A percentile compares a stretch with the other conserved stretches of the same genome.
These are phyloP conservation scores for Leptobrachium leishanense DNA, from an alignment of 2,113 vertebrate species.

Conservation along the genomic window DNA sequence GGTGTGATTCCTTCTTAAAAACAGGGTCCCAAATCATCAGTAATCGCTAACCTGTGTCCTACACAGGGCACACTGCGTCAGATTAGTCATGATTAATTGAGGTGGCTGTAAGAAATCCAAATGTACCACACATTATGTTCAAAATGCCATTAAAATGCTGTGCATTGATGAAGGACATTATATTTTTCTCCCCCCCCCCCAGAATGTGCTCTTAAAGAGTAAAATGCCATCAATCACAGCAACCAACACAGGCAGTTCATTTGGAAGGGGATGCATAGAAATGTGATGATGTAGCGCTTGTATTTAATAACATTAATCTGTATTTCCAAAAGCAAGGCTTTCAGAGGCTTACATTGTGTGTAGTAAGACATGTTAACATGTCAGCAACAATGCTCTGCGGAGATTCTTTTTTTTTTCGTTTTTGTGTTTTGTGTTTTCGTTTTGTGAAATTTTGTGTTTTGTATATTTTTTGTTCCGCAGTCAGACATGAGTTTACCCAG, in stretches of 20 bases:
- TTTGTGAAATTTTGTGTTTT: constrained; percentile 25
- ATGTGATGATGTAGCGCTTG: constrained; percentile 13
- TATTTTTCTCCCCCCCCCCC: too few species aligned
- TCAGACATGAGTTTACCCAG: neutral
- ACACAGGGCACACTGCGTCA: too few species aligned
- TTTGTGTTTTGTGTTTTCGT: too few species aligned
- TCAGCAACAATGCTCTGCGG: neutral
- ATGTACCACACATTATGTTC: too few species aligned
- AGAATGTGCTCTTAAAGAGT: neutral
- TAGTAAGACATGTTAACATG: constrained; percentile 24
- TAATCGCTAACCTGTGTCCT: too few species aligned
- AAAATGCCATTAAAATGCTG: too few species aligned
- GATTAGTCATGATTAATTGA: too few species aligned
- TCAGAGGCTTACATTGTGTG: constrained; percentile 2
- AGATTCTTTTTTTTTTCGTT: neutral
- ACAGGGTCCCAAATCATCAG: too few species aligned
- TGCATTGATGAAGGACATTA: too few species aligned
- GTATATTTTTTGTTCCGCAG: neutral
- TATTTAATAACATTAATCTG: neutral
- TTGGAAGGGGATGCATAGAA: constrained; percentile 21
- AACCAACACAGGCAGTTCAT: neutral
- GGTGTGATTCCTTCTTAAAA: too few species aligned
- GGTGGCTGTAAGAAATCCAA: too few species aligned
- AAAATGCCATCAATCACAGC: neutral
- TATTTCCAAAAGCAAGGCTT: constrained; percentile 15